Evolutionary conservation across 2,113 vertebrate species (phyloP).

Genomic region (Sebastes schlegelii): DNA sequence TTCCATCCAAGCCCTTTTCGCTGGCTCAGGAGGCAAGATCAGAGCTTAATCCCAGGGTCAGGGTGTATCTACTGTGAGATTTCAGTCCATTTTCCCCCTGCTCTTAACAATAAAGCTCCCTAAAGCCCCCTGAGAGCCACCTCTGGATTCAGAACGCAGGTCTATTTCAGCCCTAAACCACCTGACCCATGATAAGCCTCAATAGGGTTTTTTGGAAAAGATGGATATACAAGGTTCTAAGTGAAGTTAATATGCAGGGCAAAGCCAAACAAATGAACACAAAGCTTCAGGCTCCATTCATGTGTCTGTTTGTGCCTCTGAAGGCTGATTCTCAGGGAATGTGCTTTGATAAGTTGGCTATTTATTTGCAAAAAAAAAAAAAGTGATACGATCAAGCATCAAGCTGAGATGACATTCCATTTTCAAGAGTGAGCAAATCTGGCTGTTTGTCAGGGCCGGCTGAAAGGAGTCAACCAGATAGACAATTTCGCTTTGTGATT

Average conservation of each 20-base stretch:
- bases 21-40: slow-evolving; percentile 25
- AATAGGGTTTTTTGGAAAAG: slow-evolving; percentile 21
- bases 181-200: slow-evolving; percentile 10
- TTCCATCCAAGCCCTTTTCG: neutral
- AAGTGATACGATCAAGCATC: slow-evolving; percentile 12
- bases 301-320: neutral
- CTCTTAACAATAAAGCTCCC: slow-evolving; percentile 18
- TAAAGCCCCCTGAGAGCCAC: slow-evolving; percentile 7
- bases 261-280: neutral
- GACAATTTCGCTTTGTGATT: neutral
- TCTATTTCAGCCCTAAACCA: slow-evolving; percentile 18
- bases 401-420: neutral
- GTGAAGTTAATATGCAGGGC: slow-evolving; percentile 2
- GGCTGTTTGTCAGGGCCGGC: slow-evolving; percentile 13
- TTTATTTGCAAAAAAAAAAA: slow-evolving; percentile 6
- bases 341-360: neutral
- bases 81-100: slow-evolving; percentile 31
- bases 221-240: neutral
- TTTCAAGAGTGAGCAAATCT: slow-evolving; percentile 13
- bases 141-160: neutral
- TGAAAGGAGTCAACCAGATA: slow-evolving; percentile 23
- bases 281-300: neutral
- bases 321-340: neutral
- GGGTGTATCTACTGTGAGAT: slow-evolving; percentile 24
- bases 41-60: slow-evolving; percentile 45